Base-by-base conservation (phyloP, 2,888 invertebrate species). In the Sarcophaga subvicina region DNA sequence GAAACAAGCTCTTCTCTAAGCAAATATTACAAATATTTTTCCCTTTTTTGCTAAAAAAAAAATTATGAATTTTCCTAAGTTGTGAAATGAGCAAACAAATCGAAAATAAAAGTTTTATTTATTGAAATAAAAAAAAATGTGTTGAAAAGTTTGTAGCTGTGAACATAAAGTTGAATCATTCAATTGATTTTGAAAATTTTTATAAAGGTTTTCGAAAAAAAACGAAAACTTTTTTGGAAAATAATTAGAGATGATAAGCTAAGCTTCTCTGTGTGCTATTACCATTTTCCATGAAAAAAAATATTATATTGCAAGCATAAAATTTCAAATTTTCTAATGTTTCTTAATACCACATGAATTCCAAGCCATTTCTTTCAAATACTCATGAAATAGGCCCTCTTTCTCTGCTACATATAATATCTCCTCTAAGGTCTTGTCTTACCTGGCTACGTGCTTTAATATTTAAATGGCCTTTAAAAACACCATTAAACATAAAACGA, bases 401-500 rank as follows among this genome's bases (percentile, higher is more conserved):
- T 14, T 14, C 14, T 54, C 12, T 54, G 3, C 17, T 10, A 14
- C 54, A 3, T 1, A 54, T 54, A 37, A 37, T 10, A 37, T 37
- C 37, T 37, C 10, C 8, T 59, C n/a, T 59, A 17, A 2, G n/a
- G 22, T 22, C 22, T 59, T 6, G 6, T 70, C 59, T 17, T 49
- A 5, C 49, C 11, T 25, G 17, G 17, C 17, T 37, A 79, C 63
- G 37, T 79, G 70, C 49, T 79, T 64, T 10, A 10, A 49, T 20
- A 25, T 49, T n/a, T 25, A 69, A 78, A 70, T 78, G 47, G 22
- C 12, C n/a, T 49, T 70, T 47, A 62, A 78, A 14, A 27, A 62
- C 11, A 27, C 10, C 63, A 71, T 70, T 79, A 17, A 20, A 69
- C 69, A 62, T 49, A 54, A 70, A 14, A 54, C 49, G 14, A 37